Base-by-base conservation (phyloP, 2,888 invertebrate genomes). In the Drosophila yooni region DNA sequence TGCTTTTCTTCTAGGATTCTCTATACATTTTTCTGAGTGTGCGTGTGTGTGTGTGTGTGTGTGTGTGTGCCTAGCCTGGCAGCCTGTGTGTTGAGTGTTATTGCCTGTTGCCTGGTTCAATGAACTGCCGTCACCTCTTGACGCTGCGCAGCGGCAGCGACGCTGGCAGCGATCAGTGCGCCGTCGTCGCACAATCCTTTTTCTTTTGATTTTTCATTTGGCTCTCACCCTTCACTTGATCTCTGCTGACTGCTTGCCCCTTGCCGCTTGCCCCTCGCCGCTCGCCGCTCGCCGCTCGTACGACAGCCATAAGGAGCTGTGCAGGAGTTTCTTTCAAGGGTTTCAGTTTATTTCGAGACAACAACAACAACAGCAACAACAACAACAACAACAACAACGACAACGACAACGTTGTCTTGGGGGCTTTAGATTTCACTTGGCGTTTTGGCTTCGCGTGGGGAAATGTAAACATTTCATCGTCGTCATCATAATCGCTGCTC, bases 391-490 rank as follows among this genome's bases (percentile, higher is more conserved):
- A 15, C 29, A 31, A 29, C 3, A 40, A 18, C 40, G 4, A 18
- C 48, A 50, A 50, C 50, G 5, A 6, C 51, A 29, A n/a, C 31
- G 31, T 57, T 43, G 57, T 57, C 57, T 74, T 79, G 83, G 89
- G 88, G 88, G 83, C 85, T 85, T 85, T 83, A 66, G 82, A 87
- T 85, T 79, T 87, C 79, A 77, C 81, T 77, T 77, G 75, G 78
- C 70, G 67, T 74, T 62, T 54, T 13, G 65, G 68, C 81, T 82
- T 77, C 79, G 87, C 76, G 89, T 88, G 88, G 88, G 88, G 89
- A 88, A 89, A 89, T 82, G 86, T 89, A 88, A 88, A 88, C 89
- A 88, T 81, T 81, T 81, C 79, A 79, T 76, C 75, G 89, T 82
- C 82, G 70, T 84, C 84, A 76, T 88, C 86, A 78, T 86, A 75